A percentile compares a stretch with the other conserved stretches of the same genome.
Conservation (phyloP, 1,140 invertebrate genomes). For the Drosophila pseudoananassae region DNA sequence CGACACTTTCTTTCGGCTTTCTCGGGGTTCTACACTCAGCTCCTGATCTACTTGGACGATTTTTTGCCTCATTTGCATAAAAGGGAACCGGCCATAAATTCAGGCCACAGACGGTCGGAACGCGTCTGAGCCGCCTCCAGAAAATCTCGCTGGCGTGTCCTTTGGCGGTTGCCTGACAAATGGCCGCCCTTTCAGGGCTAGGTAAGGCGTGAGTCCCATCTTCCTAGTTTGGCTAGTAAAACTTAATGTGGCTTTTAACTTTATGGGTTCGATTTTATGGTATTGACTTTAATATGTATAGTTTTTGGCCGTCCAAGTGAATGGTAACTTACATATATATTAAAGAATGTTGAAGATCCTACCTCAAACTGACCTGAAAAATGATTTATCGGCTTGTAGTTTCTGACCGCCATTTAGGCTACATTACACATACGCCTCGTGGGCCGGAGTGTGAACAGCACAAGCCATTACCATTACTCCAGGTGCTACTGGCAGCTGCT, state of each 20-base stretch:
- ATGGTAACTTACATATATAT: background rate
- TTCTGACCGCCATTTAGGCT: slow-evolving; percentile 9
- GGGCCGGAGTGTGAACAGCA: slow-evolving; percentile 59
- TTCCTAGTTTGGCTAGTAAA: slow-evolving; percentile 16
- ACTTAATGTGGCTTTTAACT: slow-evolving; percentile 1
- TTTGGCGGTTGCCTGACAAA: slow-evolving; percentile 52
- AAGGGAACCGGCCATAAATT: slow-evolving; percentile 73
- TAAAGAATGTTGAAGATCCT: background rate
- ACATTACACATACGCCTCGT: slow-evolving; percentile 60
- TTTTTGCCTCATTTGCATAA: slow-evolving; percentile 74
- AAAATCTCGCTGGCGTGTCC: slow-evolving; percentile 4
- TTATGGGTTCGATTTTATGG: slow-evolving; percentile 9
- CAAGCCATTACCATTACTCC: slow-evolving; percentile 67
- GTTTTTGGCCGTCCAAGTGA: too few relatives aligned
- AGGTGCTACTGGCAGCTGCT: slow-evolving; percentile 11
- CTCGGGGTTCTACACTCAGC: background rate
- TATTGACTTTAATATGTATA: too few relatives aligned
- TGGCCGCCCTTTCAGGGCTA: slow-evolving; percentile 40
- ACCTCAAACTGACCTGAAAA: slow-evolving; percentile 2
- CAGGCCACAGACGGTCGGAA: slow-evolving; percentile 47
- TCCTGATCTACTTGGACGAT: slow-evolving; percentile 16
- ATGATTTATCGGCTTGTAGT: slow-evolving; percentile 31
- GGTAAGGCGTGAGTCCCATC: slow-evolving; percentile 14
- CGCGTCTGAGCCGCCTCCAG: slow-evolving; percentile 17
- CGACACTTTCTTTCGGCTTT: slow-evolving; percentile 33